These are phyloP conservation scores for Enoplosus armatus DNA, from an alignment of 2,797 vertebrate species.

Conservation along the genomic window DNA sequence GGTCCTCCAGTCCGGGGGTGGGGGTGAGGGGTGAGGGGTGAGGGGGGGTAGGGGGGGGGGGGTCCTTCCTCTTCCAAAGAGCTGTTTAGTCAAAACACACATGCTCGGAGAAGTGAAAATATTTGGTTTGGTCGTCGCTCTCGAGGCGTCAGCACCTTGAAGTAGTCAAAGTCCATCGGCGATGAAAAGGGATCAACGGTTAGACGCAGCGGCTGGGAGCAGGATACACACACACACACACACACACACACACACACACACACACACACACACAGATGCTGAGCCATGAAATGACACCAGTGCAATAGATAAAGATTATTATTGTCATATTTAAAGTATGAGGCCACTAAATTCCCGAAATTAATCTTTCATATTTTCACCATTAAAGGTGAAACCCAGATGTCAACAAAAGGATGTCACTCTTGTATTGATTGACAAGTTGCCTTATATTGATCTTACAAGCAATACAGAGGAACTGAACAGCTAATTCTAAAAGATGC, in stretches of 20 bases:
- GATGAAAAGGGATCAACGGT: constrained; percentile 61
- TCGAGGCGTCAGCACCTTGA: constrained; percentile 48
- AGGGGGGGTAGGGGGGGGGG: no score
- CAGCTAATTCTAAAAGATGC: not conserved
- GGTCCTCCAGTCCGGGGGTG: constrained; percentile 10
- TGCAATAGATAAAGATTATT: not conserved
- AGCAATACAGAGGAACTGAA: not conserved
- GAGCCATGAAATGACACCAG: not conserved
- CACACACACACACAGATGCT: constrained; percentile 15
- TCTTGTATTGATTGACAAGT: no score
- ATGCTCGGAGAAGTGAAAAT: constrained; percentile 40
- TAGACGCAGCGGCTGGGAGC: not conserved
- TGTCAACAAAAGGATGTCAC: no score
- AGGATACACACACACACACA: constrained; percentile 16
- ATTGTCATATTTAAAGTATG: not conserved
- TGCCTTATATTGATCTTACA: no score
- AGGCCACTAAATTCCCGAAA: not conserved
- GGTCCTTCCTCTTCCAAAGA: constrained; percentile 53
- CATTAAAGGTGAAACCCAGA: not conserved
- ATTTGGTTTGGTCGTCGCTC: constrained; percentile 59
- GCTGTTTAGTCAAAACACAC: constrained; percentile 52
- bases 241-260: constrained; percentile 21
- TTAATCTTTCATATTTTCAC: not conserved
- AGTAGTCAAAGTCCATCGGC: constrained; percentile 48
- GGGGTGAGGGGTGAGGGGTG: constrained; percentile 46